These are phyloP conservation scores for Halocynthia roretzi DNA, from an alignment of 23 tunicate species.

Conservation along the genomic window DNA sequence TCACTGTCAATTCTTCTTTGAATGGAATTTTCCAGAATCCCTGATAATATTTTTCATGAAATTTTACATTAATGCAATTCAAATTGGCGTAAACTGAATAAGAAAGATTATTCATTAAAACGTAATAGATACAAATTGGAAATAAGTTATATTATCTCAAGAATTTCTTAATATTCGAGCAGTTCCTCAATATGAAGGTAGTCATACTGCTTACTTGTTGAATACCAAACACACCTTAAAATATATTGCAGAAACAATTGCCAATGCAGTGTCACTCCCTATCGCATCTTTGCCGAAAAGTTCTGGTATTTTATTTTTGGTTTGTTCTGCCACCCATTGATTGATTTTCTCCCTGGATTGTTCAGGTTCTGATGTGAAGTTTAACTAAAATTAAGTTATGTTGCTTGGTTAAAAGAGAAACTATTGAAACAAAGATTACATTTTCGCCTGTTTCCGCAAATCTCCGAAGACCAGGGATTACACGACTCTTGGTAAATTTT, in stretches of 20 bases:
- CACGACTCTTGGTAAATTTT: no score
- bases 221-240: constrained; percentile 10
- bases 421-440: no score
- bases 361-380: constrained; percentile 9
- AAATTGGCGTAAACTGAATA: background rate
- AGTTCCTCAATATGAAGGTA: background rate
- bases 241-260: constrained; percentile 18
- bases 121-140: no score
- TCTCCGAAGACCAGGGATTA: no score
- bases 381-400: background rate
- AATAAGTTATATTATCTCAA: background rate
- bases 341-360: constrained; percentile 9
- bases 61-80: background rate
- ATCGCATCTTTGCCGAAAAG: background rate
- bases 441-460: no score
- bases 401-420: background rate
- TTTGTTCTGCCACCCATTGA: constrained; percentile 17
- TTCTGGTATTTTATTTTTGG: background rate
- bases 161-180: background rate
- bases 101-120: background rate
- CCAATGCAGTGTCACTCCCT: constrained; percentile 3
- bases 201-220: no score
- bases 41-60: background rate
- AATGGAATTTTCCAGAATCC: constrained; percentile 23
- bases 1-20: background rate